Evolutionary conservation across 1,140 invertebrate species (phyloP), one percentile per base, ranked within the genome.

Genomic region (Teleogryllus occipitalis): DNA sequence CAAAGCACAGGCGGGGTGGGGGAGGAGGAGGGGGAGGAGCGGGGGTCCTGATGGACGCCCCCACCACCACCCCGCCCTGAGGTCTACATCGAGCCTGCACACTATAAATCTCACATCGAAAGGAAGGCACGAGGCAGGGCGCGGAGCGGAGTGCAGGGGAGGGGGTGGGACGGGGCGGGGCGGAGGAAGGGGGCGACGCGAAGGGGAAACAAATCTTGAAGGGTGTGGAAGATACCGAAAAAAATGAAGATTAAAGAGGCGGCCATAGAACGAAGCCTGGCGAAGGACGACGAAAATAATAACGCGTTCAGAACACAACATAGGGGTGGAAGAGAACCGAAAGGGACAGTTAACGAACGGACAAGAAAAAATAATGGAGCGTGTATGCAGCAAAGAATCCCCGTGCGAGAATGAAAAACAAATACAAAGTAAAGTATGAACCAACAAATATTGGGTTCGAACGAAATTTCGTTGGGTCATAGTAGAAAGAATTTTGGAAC

Each of bases 81-180:
- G 75, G 75, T 76, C 75, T 76, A 76, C 75, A 76, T 76, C 75
- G 27, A 76, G 47, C 75, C 75, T 76, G 27, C 75, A 47, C 14
- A 76, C 75, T 76, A 76, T 76, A 76, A 76, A 76, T 76, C 75
- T 76, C 47, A 27, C 39, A 76, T 76, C 75, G 75, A 47, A 47
- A 76, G 47, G 39, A 76, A 75, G 74, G 47, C 8, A 75, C 22
- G n/a, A 76, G n/a, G 39, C 8, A 76, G 27, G 14, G 75, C 27
- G 15, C 75, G 14, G 75, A 76, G n/a, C 75, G 47, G 10, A 76
- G 27, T 8, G 75, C 14, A n/a, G n/a, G n/a, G n/a, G n/a, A n/a
- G 27, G 27, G 27, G 27, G 15, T 2, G 10, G 47, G 39, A 22
- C 39, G n/a, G 39, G 27, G 27, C 27, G 27, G 47, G 7, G 27